Evolutionary conservation across 2,888 invertebrate species (phyloP).

Genomic region (Cloeon dipterum): DNA sequence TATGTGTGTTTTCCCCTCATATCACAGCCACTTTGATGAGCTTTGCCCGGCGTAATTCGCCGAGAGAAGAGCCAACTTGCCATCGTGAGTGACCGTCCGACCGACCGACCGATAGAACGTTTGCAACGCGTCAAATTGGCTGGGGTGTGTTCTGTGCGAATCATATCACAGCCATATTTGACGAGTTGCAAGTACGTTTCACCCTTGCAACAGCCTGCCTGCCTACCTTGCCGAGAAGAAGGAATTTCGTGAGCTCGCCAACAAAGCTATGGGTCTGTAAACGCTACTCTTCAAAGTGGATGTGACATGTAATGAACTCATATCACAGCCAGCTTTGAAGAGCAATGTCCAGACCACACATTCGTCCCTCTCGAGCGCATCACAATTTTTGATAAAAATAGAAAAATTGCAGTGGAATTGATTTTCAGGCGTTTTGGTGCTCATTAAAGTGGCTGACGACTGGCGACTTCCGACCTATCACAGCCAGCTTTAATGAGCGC

Average conservation of each 20-base stretch:
- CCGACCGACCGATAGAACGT: neutral
- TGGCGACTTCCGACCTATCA: constrained; percentile 61
- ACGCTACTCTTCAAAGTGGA: constrained; percentile 88
- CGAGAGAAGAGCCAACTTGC: neutral
- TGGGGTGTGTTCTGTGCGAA: constrained; percentile 39
- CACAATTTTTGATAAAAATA: no score
- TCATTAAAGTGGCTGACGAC: constrained; percentile 79
- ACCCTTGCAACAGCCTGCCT: constrained; percentile 5
- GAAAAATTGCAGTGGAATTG: neutral
- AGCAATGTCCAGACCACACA: constrained; percentile 33
- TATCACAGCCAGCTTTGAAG: constrained; percentile 99
- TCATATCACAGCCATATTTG: constrained; percentile 92
- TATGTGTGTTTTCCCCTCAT: constrained; percentile 40
- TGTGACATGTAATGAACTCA: constrained; percentile 55
- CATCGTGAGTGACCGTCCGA: neutral
- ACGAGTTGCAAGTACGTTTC: constrained; percentile 40
- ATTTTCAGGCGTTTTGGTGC: constrained; percentile 15
- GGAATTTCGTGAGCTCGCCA: no score
- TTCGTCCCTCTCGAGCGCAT: neutral
- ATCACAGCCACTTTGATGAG: constrained; percentile 98
- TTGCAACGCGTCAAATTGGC: constrained; percentile 49
- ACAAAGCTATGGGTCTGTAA: no score
- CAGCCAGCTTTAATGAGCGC: constrained; percentile 96
- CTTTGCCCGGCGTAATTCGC: constrained; percentile 27
- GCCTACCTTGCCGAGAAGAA: constrained; percentile 28